Base-by-base conservation (phyloP, 2,797 vertebrate species). In the Spinibarbus caldwelli region DNA sequence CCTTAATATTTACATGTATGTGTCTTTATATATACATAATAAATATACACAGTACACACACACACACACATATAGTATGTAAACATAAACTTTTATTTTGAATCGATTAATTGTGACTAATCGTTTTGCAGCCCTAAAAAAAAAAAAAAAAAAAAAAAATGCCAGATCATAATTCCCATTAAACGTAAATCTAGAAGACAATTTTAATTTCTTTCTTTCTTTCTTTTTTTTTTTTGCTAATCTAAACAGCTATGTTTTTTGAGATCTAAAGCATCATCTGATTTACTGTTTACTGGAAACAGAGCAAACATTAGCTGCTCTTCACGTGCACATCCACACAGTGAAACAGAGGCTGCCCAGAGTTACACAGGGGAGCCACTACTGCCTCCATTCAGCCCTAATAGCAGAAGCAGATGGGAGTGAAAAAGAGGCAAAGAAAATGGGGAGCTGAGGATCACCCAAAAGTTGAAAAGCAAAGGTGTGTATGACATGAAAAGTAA, bases 401-500 rank as follows among this genome's bases (percentile, higher is more conserved):
- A 87, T 66, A 83, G 85, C 54, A 89, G 78, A 89, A 87, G 85
- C 85, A 85, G 86, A 85, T 81, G 66, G 26, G 45, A 79, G 11
- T 11, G 34, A 47, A 78, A n/a, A 23, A 71, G 43, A 47, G 12
- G 23, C 11, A 71, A 31, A 73, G 7, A 52, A 67, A 38, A 59
- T 0, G 8, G 57, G 81, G 70, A 83, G 19, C 2, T 67, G 43
- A 68, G 34, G 21, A 78, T 11, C 2, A 78, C 26, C 68, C 26
- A 26, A 31, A 17, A 67, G 3, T 15, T 34, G 21, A 73, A 57
- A 70, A 43, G 15, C 34, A 82, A 81, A 19, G 71, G 45, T 41
- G 62, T 68, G 45, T n/a, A n/a, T 73, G 34, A 66, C 41, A 31
- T 38, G 26, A 54, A 78, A 62, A 64, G 31, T 41, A 31, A 57